These are phyloP conservation scores for Iguana delicatissima DNA, from an alignment of 2,797 vertebrate species.

Conservation along the genomic window DNA sequence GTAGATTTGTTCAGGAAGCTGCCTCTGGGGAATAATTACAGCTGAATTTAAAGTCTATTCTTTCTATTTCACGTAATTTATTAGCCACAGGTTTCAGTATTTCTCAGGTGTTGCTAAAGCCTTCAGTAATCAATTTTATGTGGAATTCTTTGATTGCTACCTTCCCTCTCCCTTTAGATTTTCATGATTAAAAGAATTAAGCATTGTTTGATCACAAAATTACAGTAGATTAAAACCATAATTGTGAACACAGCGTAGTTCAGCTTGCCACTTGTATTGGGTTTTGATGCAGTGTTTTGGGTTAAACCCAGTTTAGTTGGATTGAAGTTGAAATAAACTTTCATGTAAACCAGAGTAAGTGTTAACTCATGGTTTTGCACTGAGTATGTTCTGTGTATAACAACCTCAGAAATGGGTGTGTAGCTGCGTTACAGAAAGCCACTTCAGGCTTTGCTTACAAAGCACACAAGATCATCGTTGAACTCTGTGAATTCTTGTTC, in stretches of 20 bases:
- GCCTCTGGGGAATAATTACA: background rate
- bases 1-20: slow-evolving; percentile 22
- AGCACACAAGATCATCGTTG: background rate
- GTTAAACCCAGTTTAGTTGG: background rate
- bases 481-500: background rate
- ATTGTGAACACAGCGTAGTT: background rate
- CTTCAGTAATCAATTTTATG: background rate
- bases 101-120: background rate
- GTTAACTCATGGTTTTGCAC: background rate
- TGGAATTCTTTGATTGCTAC: background rate
- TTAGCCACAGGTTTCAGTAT: slow-evolving; percentile 7
- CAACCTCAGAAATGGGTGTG: background rate
- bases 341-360: background rate
- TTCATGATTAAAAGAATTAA: background rate
- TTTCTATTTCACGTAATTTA: slow-evolving; percentile 18
- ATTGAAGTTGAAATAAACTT: background rate
- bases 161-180: background rate
- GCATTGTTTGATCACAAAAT: accelerated
- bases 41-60: background rate
- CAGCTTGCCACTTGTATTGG: background rate
- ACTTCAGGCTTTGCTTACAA: background rate
- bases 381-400: background rate
- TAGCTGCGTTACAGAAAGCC: background rate
- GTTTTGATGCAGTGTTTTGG: background rate
- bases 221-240: background rate